A percentile compares a stretch with the other conserved stretches of the same genome.
Evolutionary conservation across 2,888 invertebrate genomes (phyloP).

Genomic region (Drosophila fungiperda): DNA sequence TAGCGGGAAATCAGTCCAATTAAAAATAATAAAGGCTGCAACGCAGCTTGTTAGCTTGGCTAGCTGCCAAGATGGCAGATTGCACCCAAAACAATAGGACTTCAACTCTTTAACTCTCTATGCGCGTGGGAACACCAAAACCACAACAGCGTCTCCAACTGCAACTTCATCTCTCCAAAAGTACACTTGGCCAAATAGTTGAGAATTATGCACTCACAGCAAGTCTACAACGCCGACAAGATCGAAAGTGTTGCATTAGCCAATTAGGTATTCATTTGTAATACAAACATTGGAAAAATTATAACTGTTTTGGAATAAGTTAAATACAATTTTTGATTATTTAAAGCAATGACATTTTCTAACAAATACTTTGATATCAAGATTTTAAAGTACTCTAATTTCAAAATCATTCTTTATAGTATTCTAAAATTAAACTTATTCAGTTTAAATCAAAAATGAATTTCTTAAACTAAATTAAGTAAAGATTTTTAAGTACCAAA

Average conservation of each 20-base stretch:
- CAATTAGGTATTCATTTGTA: neutral
- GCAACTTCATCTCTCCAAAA: constrained; percentile 4
- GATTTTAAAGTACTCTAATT: neutral
- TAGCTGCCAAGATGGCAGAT: constrained; percentile 72
- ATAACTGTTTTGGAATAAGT: neutral
- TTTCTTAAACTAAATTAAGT: neutral
- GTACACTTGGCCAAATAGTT: neutral
- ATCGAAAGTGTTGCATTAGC: neutral
- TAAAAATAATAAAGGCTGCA: constrained; percentile 78
- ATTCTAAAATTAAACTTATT: neutral
- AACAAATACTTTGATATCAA: neutral
- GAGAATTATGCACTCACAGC: neutral
- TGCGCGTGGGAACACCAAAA: constrained; percentile 66
- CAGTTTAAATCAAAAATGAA: neutral
- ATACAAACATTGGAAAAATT: neutral
- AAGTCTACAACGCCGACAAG: neutral
- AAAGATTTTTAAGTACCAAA: neutral
- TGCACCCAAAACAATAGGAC: constrained; percentile 74
- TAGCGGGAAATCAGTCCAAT: constrained; percentile 78
- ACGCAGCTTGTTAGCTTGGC: constrained; percentile 69
- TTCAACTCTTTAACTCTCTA: constrained; percentile 26
- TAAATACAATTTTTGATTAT: accelerated
- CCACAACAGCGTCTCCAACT: neutral
- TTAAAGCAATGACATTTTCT: neutral
- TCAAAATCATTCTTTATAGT: neutral